Evolutionary conservation across 2,797 vertebrate species (phyloP), one percentile per base, ranked within the genome.

Genomic region (Xiphophorus birchmanni): DNA sequence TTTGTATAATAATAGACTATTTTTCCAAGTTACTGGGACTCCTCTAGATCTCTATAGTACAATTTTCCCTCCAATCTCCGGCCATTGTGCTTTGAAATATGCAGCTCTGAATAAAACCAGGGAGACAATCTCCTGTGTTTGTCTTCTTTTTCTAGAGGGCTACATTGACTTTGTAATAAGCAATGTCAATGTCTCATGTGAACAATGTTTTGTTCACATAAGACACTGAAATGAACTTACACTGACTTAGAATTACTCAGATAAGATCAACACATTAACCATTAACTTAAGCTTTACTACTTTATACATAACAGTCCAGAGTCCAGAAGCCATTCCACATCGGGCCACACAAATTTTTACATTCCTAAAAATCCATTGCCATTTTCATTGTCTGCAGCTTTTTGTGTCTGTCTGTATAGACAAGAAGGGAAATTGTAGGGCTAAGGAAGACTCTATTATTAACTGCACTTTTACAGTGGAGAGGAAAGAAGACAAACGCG

Each of bases 341-440:
- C 3, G 5, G 58, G 17, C 5, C 29, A 18, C 15, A 63, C 13
- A 63, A 3, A 63, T 32, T 35, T 63, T 60, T 13, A 60, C 56
- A 60, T 60, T 60, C 12, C n/a, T 8, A 18, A 63, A 63, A 35
- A 63, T 63, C 3, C 29, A 63, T 63, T 35, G 5, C 32, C 60
- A 35, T 63, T 65, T 65, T 65, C 17, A 37, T 63, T 18, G 60
- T 18, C 32, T 37, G 18, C 81, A 85, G 67, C 72, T 83, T 81
- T 83, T 84, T 82, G 65, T 87, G 76, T 54, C 60, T 80, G 87
- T 80, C 76, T 17, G 12, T 69, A 0, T 54, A 72, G 80, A 88
- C 78, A 78, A 87, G 82, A 86, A 81, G 67, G 73, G 63, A 90
- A 90, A 92, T 89, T 87, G 80, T 74, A 79, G 84, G 87, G 86